These are phyloP conservation scores for Halictus rubicundus DNA, from an alignment of 1,140 invertebrate species.

Conservation along the genomic window DNA sequence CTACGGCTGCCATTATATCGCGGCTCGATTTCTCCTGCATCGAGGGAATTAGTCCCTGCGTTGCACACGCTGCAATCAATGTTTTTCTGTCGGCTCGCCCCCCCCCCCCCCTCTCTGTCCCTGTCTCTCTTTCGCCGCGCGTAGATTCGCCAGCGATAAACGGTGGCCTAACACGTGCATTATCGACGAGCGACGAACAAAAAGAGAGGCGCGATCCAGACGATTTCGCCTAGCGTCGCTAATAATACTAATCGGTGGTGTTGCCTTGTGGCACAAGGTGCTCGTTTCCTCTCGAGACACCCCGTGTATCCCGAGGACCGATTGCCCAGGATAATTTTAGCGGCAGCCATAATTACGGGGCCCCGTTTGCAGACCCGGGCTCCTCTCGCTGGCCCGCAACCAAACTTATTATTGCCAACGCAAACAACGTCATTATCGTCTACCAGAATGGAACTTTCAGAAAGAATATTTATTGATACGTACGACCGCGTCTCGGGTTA, in stretches of 20 bases:
- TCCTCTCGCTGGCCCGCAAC: neutral
- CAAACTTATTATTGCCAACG: slow-evolving; percentile 58
- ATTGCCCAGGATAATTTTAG: slow-evolving; percentile 43
- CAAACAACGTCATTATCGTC: slow-evolving; percentile 61
- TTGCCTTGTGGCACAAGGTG: neutral
- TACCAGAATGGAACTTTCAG: slow-evolving; percentile 23
- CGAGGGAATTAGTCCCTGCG: neutral
- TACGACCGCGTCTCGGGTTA: neutral
- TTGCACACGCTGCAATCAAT: slow-evolving; percentile 10
- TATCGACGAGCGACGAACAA: neutral
- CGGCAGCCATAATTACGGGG: slow-evolving; percentile 54
- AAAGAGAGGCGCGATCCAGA: neutral
- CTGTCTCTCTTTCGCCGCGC: neutral
- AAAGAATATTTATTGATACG: slow-evolving; percentile 54
- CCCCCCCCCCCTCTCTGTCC: no score
- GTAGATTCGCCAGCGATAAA: slow-evolving; percentile 19
- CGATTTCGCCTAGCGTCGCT: slow-evolving; percentile 11
- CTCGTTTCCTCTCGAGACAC: slow-evolving; percentile 35
- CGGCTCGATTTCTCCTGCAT: slow-evolving; percentile 38
- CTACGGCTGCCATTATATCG: slow-evolving; percentile 9
- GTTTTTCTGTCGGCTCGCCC: neutral
- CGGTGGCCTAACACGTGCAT: neutral
- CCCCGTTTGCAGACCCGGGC: slow-evolving; percentile 39
- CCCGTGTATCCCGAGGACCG: slow-evolving; percentile 30
- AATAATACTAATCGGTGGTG: slow-evolving; percentile 31